Evolutionary conservation across 2,113 vertebrate genomes (phyloP).

Genomic region (Onychorhynchus coronatus): DNA sequence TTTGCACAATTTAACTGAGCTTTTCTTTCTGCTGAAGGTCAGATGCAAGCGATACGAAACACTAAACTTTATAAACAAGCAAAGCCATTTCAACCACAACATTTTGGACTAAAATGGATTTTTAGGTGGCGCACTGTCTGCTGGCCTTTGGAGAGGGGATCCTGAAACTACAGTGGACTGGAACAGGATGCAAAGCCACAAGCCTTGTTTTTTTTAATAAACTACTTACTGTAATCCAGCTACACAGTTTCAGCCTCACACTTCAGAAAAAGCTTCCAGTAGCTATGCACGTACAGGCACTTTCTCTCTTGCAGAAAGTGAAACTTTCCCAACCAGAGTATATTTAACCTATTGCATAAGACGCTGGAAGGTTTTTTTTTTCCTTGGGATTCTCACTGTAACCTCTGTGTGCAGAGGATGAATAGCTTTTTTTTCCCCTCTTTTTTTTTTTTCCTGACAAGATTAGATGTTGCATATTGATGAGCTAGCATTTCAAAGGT

Average conservation of each 20-base stretch:
- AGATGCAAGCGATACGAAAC: slow-evolving; percentile 57
- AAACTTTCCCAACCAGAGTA: slow-evolving; percentile 51
- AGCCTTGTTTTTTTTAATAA: slow-evolving; percentile 46
- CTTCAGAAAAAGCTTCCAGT: slow-evolving; percentile 48
- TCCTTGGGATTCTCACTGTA: not conserved
- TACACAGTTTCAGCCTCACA: slow-evolving; percentile 33
- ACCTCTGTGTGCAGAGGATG: slow-evolving; percentile 16
- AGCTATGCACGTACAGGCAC: slow-evolving; percentile 22
- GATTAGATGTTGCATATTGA: slow-evolving; percentile 66
- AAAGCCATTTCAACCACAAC: slow-evolving; percentile 52
- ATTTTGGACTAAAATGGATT: slow-evolving; percentile 33
- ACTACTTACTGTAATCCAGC: slow-evolving; percentile 58
- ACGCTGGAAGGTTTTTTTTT: not conserved
- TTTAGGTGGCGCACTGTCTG: slow-evolving; percentile 58
- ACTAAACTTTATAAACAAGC: slow-evolving; percentile 67
- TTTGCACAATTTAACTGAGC: slow-evolving; percentile 63
- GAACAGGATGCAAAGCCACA: slow-evolving; percentile 55
- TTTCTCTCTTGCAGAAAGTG: slow-evolving; percentile 55
- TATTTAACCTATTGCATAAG: slow-evolving; percentile 63
- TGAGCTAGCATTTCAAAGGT: slow-evolving; percentile 64
- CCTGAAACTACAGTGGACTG: slow-evolving; percentile 36
- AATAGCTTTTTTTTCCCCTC: not conserved
- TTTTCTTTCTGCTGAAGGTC: slow-evolving; percentile 60
- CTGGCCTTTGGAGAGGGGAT: slow-evolving; percentile 48
- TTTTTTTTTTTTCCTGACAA: not conserved